These are phyloP conservation scores for Melanerpes formicivorus DNA, from an alignment of 2,113 vertebrate species.

Conservation along the genomic window DNA sequence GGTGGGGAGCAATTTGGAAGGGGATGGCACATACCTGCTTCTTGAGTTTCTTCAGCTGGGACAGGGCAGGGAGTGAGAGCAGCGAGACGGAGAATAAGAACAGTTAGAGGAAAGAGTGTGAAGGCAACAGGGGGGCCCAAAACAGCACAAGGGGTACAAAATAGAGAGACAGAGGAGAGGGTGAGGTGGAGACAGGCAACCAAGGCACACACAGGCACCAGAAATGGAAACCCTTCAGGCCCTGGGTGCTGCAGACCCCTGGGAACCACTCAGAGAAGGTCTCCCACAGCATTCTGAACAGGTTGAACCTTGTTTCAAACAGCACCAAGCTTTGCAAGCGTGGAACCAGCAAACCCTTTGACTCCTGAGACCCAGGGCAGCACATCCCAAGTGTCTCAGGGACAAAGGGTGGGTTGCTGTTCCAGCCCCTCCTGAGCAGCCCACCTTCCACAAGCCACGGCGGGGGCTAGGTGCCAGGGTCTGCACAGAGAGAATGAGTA, in stretches of 20 bases:
- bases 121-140: neutral
- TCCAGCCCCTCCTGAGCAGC: neutral
- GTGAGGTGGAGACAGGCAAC: neutral
- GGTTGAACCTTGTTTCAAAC: neutral
- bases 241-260: neutral
- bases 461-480: neutral
- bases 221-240: slow-evolving; percentile 45
- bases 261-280: neutral
- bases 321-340: slow-evolving; percentile 47
- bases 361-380: neutral
- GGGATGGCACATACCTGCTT: slow-evolving; percentile 82
- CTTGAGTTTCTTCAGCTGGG: slow-evolving; percentile 55
- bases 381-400: neutral
- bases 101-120: neutral
- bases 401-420: slow-evolving; percentile 36
- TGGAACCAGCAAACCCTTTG: slow-evolving; percentile 5
- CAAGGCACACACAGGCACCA: neutral
- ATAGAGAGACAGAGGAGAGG: neutral
- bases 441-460: no score
- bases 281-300: neutral
- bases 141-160: neutral
- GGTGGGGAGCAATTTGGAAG: neutral
- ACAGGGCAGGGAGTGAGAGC: neutral
- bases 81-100: neutral
- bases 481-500: neutral